These are phyloP conservation scores for Schizothorax lantsangensis DNA, from an alignment of 2,797 vertebrate species.

Conservation along the genomic window DNA sequence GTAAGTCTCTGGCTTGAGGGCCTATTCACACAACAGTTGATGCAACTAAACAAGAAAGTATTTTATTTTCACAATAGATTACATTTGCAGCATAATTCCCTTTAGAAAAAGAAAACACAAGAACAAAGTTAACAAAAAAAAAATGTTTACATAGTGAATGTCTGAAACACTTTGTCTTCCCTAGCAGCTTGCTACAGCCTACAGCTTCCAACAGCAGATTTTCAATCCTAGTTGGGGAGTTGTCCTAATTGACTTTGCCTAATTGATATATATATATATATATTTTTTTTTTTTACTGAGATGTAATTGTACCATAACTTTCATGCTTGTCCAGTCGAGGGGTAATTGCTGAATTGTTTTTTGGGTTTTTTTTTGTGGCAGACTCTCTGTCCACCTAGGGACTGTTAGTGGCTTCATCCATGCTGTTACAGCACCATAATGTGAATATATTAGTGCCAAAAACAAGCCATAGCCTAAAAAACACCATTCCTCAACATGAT, in stretches of 20 bases:
- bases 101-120: slow-evolving; percentile 18
- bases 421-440: slow-evolving; percentile 55
- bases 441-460: slow-evolving; percentile 59
- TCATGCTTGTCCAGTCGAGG: slow-evolving; percentile 65
- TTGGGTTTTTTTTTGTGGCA: slow-evolving; percentile 45
- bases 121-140: background rate
- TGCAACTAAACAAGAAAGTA: background rate
- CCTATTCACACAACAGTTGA: background rate
- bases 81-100: slow-evolving; percentile 4
- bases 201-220: slow-evolving; percentile 75
- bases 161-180: slow-evolving; percentile 34
- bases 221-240: slow-evolving; percentile 75
- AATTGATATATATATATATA: slow-evolving; percentile 72
- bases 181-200: slow-evolving; percentile 66
- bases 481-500: slow-evolving; percentile 61
- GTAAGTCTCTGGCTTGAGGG: background rate
- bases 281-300: slow-evolving; percentile 73
- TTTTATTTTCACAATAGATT: slow-evolving; percentile 1
- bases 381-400: slow-evolving; percentile 53
- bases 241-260: slow-evolving; percentile 80
- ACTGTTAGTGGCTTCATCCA: slow-evolving; percentile 57
- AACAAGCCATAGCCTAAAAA: slow-evolving; percentile 56
- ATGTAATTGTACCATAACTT: slow-evolving; percentile 77
- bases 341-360: slow-evolving; percentile 63
- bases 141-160: background rate